These are phyloP conservation scores for Danio tinwini DNA, from an alignment of 2,797 vertebrate genomes.

Conservation along the genomic window DNA sequence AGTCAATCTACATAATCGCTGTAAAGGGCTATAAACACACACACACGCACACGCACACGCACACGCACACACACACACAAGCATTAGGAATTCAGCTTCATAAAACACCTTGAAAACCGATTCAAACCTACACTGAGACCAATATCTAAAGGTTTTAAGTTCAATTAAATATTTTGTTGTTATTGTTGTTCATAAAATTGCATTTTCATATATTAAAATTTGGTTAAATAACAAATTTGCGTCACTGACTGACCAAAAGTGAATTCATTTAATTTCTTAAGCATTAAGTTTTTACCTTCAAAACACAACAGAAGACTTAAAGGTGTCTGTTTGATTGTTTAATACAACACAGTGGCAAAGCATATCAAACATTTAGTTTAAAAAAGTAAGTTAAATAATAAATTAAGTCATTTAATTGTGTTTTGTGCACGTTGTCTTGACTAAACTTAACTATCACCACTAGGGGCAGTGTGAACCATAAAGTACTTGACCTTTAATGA, in stretches of 20 bases:
- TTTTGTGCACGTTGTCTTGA: neutral
- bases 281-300: neutral
- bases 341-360: neutral
- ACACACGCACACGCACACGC: neutral
- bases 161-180: neutral
- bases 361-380: neutral
- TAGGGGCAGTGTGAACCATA: constrained; percentile 81
- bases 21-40: neutral
- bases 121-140: neutral
- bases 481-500: constrained; percentile 71
- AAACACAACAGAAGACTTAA: neutral
- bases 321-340: neutral
- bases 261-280: neutral
- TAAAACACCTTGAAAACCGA: neutral
- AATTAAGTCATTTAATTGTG: neutral
- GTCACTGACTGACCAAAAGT: neutral
- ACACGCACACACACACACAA: neutral
- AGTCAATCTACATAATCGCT: constrained; percentile 42
- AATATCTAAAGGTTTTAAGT: neutral
- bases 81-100: neutral
- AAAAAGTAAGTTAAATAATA: neutral
- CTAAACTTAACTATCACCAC: constrained; percentile 66
- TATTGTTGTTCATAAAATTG: neutral
- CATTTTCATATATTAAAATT: neutral
- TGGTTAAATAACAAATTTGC: neutral